Conservation (phyloP, 2,113 vertebrate species). For the Scolopax mira region DNA sequence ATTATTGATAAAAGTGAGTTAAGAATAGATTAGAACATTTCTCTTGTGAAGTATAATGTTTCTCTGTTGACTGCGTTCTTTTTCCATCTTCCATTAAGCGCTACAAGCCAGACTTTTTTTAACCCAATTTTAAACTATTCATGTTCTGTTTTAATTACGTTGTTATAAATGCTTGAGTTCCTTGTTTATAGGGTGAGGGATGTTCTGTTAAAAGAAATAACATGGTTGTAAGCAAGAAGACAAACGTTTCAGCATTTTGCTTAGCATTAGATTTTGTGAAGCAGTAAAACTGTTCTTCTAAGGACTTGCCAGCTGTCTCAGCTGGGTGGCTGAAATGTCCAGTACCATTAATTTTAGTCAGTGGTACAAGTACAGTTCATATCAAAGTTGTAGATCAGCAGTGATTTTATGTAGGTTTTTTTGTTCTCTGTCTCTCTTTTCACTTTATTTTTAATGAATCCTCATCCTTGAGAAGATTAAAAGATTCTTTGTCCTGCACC, state of each 20-base stretch:
- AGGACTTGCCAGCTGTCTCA: neutral
- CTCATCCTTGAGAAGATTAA: neutral
- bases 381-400: neutral
- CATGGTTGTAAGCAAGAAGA: neutral
- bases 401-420: neutral
- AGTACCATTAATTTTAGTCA: neutral
- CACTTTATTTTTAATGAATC: neutral
- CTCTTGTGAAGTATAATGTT: conserved; percentile 43
- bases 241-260: neutral
- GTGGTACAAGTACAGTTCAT: neutral
- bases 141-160: neutral
- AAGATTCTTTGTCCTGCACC: neutral
- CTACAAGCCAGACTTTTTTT: neutral
- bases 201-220: neutral
- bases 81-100: conserved; percentile 18
- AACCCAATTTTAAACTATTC: conserved; percentile 23
- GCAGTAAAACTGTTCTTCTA: neutral
- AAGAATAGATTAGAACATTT: conserved; percentile 69
- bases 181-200: neutral
- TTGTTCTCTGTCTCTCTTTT: neutral
- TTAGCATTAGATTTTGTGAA: neutral
- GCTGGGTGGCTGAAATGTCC: neutral
- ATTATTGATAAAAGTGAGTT: conserved; percentile 63
- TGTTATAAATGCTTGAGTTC: neutral
- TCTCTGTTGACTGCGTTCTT: conserved; percentile 17